Evolutionary conservation across 2,113 vertebrate genomes (phyloP), one percentile per base, ranked within the genome.

Genomic region (Dipodomys ordii): DNA sequence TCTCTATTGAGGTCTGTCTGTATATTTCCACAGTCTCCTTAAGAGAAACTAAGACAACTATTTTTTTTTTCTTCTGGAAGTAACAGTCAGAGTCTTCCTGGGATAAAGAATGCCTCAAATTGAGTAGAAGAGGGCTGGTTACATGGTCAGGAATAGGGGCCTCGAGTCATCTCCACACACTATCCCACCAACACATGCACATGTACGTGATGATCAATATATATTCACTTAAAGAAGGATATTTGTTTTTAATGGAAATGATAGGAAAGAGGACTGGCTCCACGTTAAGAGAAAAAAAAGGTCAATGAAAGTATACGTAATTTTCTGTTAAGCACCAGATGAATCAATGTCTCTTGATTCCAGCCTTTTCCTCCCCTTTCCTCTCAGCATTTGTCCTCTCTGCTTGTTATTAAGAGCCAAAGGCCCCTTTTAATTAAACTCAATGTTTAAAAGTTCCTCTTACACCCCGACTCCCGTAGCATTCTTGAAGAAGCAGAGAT

Each of bases 171-270:
- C 32, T 71, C 49, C 67, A 83, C 23, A 60, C 73, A 49, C 44
- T 71, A 71, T 32, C 72, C 67, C 35, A 44, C 49, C 49, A 60
- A 28, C 67, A 73, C 4, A 3, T n/a, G 15, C 20, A 4, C 76
- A 32, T 79, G 7, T 72, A 86, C 22, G 68, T 32, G 32, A 79
- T 28, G 39, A 32, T 76, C 83, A 68, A 4, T 83, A 9, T 87
- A 7, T 60, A 15, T 44, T 39, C 18, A 64, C 53, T 74, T 79
- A 71, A 92, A 72, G 92, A 65, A 96, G 68, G 15, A 72, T 83
- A 84, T 90, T 94, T 86, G 49, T 57, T 92, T 93, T 84, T 64
- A 46, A 86, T 69, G 62, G 82, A 93, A 87, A 39, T 25, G 20
- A 9, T 73, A 84, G 19, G 62, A 15, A 73, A 64, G 22, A 57